Base-by-base conservation (phyloP, 2,797 vertebrate species). In the Megaceryle alcyon region DNA sequence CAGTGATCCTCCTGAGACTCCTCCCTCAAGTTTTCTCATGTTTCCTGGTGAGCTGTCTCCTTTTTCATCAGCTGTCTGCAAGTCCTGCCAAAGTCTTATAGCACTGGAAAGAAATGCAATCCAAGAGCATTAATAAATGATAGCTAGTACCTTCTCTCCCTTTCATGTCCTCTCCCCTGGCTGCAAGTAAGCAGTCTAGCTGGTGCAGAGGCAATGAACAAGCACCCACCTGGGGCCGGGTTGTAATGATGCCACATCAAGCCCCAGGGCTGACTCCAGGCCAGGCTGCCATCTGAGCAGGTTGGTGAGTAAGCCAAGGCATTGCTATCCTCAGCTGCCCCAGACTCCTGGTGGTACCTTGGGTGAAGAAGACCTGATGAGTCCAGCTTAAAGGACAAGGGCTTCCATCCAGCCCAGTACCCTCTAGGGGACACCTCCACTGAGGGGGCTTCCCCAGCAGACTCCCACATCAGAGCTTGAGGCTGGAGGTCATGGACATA, bases 51-150 rank as follows among this genome's bases (percentile, higher is more conserved):
- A 73, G 49, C 70, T 11, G 31, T 63, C 53, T 94, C 43, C 37
- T 90, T 92, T 96, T 94, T 85, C 85, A 93, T 60, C 86, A 86
- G 44, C 78, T 90, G 89, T 75, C 81, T 83, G 17, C 19, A n/a
- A 88, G 73, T 39, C 59, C 94, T 90, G 88, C 35, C 59, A 23
- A 33, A 61, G 69, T 29, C 66, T 65, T 63, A 49, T 41, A 84
- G 78, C 57, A 35, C 71, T 83, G 94, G 84, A 87, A 95, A 93
- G 88, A 96, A 97, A 96, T 0, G 3, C n/a, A 93, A 87, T 37
- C 70, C 1, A 3, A 39, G 18, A 83, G 59, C 85, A 94, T 94
- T 46, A 97, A 97, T 96, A 97, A 97, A 90, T 80, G 86, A 97
- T 95, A 71, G 56, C 75, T 73, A 65, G n/a, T 84, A 23, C 71